Percentiles rank a stretch among this genome's conserved stretches.
Evolutionary conservation across 1,140 invertebrate species (phyloP).

Genomic region (Drosophila tani): DNA sequence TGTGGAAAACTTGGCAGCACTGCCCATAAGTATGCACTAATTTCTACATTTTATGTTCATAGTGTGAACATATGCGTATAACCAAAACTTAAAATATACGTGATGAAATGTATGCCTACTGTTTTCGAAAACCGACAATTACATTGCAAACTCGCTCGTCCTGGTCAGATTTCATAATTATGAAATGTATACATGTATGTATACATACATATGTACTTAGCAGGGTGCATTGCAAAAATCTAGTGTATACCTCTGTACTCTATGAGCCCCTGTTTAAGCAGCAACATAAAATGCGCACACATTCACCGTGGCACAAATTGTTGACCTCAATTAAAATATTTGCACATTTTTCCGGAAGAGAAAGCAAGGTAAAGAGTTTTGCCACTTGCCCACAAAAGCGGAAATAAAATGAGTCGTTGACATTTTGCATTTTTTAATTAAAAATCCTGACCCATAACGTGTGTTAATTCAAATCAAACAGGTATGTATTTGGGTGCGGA

Average conservation of each 20-base stretch:
- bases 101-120: too few relatives aligned
- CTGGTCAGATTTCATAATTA: neutral
- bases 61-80: too few relatives aligned
- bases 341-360: conserved; percentile 9
- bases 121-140: too few relatives aligned
- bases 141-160: too few relatives aligned
- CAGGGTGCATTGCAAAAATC: neutral
- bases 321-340: conserved; percentile 76
- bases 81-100: too few relatives aligned
- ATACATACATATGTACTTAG: neutral
- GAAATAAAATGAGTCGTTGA: conserved; percentile 50
- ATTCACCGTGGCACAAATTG: conserved; percentile 22
- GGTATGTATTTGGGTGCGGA: neutral
- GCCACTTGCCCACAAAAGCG: conserved; percentile 4
- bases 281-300: conserved; percentile 55
- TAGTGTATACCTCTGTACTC: neutral
- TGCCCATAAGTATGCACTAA: too few relatives aligned
- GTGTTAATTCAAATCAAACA: conserved; percentile 7
- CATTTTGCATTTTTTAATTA: conserved; percentile 68
- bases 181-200: neutral
- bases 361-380: neutral
- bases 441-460: conserved; percentile 46
- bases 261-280: conserved; percentile 8
- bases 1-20: too few relatives aligned
- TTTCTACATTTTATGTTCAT: neutral